Evolutionary conservation across 92 coral and sea anemone species (phyloP), one percentile per base, ranked within the genome.

Genomic region (Desmophyllum pertusum): DNA sequence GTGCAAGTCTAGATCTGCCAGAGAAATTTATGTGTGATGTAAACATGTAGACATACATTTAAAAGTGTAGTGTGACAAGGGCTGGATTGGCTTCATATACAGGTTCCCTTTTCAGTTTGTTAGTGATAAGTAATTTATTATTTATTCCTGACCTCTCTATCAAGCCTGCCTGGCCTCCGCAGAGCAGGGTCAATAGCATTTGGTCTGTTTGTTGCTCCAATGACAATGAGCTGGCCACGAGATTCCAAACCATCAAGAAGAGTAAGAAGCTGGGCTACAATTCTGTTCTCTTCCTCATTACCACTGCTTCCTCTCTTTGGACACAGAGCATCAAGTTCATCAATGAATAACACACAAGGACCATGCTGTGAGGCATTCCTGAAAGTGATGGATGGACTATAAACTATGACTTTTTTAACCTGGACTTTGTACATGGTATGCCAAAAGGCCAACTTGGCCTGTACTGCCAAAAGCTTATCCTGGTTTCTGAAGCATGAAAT

Each of bases 151-250:
- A 96, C 99, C 92, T 97, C 99, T 77, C 94, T 94, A 71, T 97
- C 99, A 91, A 97, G 92, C 67, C 99, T 94, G 23, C 99, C 99
- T 29, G 98, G 98, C 81, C 99, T 85, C 74, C 99, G 87, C 29
- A 94, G 87, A 64, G 99, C 99, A 42, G 98, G 92, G 45, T 97
- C 99, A 51, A 97, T 91, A 43, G 99, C 96, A 89, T 94, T 93
- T 35, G 99, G 99, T 77, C 99, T 89, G 88, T 97, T 97, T 51
- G 98, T 97, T 75, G 99, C 98, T 50, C 97, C 99, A 75, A 97
- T 92, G 15, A 97, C 81, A 35, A 97, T 90, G 30, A 97, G 87
- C 69, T 83, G 85, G 13, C 95, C 95, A 57, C 96, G 77, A 5
- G 80, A 38, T 46, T 90, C 91, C 64, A 94, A 72, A 23, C 96